Base-by-base conservation (phyloP, 2,888 invertebrate genomes). In the Cerceris rybyensis region DNA sequence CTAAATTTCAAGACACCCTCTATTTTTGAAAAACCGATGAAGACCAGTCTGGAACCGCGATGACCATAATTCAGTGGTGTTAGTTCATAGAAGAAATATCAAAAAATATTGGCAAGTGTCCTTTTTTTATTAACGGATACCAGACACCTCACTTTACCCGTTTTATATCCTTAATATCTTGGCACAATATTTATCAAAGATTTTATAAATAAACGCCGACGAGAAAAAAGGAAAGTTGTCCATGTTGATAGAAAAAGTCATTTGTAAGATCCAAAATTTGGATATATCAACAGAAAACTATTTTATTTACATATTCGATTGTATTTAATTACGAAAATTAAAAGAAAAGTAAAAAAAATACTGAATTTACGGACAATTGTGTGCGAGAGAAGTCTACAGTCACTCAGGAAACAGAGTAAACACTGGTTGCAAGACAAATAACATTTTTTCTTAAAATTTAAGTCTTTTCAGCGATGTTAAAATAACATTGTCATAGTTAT, bases 151-250 rank as follows among this genome's bases (percentile, higher is more conserved):
- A 64, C 28, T 59, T 41, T 70, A 71, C 42, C 55, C 28, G 60
- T 69, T 70, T 67, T 63, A 66, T 66, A 66, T 52, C 17, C 41
- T 65, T 70, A 65, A 57, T 75, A 78, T 81, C 66, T 83, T 78
- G 85, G 72, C 85, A 80, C 74, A 2, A 17, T 2, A 0, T 39
- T 69, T 46, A 11, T 55, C 7, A 14, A 8, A 13, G 8, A 46
- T 54, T 66, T 73, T 59, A 74, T 82, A 81, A 68, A 70, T 67
- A 64, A 52, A 17, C 6, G n/a, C n/a, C 16, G 41, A 11, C 43
- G 46, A 42, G 13, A 49, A 49, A 43, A 6, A 28, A 65, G 17
- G 43, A 49, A 6, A 28, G 14, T 59, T 14, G 5, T 9, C 28
- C 41, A 58, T 14, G 13, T 5, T 52, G 7, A 2, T 7, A 52